These are phyloP conservation scores for Periphyllus acericola DNA, from an alignment of 2,888 invertebrate species.

Conservation along the genomic window DNA sequence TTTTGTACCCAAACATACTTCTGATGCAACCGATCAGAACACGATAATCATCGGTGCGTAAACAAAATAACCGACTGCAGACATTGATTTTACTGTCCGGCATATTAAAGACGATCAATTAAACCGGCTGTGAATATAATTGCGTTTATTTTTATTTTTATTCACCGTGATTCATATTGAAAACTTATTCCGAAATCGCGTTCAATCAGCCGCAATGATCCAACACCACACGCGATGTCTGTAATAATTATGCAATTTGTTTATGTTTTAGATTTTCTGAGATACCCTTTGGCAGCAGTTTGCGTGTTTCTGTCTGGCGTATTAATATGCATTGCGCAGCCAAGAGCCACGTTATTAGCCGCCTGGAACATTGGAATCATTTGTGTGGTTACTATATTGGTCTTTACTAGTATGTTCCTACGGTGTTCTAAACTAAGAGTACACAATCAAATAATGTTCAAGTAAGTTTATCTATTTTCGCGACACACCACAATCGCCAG, in stretches of 20 bases:
- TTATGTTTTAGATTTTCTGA: slow-evolving; percentile 68
- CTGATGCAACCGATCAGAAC: slow-evolving; percentile 52
- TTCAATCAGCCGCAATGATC: background rate
- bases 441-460: slow-evolving; percentile 67
- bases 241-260: background rate
- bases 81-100: background rate
- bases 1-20: slow-evolving; percentile 68
- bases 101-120: too few relatives aligned
- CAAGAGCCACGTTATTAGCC: slow-evolving; percentile 70
- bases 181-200: background rate
- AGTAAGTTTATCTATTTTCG: slow-evolving; percentile 63
- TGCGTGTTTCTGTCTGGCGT: slow-evolving; percentile 71
- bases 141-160: background rate
- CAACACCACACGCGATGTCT: background rate
- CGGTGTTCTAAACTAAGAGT: slow-evolving; percentile 69
- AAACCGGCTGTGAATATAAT: background rate
- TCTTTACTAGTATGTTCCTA: slow-evolving; percentile 69
- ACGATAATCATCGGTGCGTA: slow-evolving; percentile 50
- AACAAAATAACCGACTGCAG: background rate
- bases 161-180: background rate
- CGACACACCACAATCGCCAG: too few relatives aligned
- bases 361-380: slow-evolving; percentile 70
- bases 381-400: slow-evolving; percentile 68
- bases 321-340: slow-evolving; percentile 70
- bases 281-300: slow-evolving; percentile 71